Evolutionary conservation across 2,888 invertebrate species (phyloP), one percentile per base, ranked within the genome.

Genomic region (Apamea anceps): DNA sequence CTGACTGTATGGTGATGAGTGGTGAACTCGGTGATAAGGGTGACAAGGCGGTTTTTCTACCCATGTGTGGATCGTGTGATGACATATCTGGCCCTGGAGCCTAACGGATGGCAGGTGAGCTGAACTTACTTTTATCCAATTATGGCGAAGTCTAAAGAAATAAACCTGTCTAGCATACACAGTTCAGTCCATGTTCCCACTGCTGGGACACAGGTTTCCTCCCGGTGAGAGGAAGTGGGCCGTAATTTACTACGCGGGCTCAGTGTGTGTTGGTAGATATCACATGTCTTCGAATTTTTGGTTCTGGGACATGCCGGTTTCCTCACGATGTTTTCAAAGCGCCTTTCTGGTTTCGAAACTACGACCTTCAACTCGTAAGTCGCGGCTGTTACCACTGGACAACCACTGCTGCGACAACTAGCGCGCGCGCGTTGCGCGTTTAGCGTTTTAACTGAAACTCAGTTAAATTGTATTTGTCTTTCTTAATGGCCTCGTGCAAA

Each of bases 21-120:
- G 7, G 21, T 15, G 25, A 37, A 51, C 32, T 67, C 18, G 10
- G 51, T 51, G 60, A 60, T 66, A 32, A 65, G 21, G 18, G 25
- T 48, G 60, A 28, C 7, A 51, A 68, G 21, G 28, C 13, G n/a
- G 28, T n/a, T 45, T n/a, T 8, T 51, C 18, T 42, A 62, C 62
- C 54, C 51, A 88, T 87, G 86, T 57, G 71, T 62, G 72, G 3
- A n/a, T 32, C 13, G 13, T 66, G 77, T 81, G 75, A 89, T 88
- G 86, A 74, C 82, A 18, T 87, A 67, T 37, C 63, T 96, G 87
- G 94, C 95, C 75, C 91, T 96, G 91, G 96, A 96, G 90, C 93
- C 94, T 87, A 96, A 96, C 85, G 95, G 95, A 82, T 96, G 96
- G 96, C 96, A 96, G 96, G 96, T 96, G 87, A 88, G 87, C 77